Conservation (phyloP, 2,797 vertebrate species). For the Acrocephalus scirpaceus region DNA sequence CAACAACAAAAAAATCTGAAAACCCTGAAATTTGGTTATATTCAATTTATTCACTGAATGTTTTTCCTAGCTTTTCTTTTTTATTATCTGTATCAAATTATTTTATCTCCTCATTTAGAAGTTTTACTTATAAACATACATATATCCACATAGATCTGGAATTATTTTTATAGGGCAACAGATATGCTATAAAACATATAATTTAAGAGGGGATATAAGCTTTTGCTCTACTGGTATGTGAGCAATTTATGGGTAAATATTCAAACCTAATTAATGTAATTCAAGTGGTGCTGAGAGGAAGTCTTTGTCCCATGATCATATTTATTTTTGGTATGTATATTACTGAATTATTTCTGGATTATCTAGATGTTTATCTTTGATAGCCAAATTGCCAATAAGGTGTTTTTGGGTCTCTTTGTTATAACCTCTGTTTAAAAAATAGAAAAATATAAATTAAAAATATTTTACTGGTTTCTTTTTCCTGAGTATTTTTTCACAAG, state of each 20-base stretch:
- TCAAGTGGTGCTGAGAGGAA: not conserved
- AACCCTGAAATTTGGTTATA: not conserved
- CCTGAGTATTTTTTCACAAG: not conserved
- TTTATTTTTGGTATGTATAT: not conserved
- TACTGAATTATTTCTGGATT: not conserved
- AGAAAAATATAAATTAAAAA: not conserved
- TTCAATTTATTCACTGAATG: not conserved
- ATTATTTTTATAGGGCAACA: not conserved
- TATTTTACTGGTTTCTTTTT: not conserved
- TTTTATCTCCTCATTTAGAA: not conserved
- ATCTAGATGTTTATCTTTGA: not conserved
- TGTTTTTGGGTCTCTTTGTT: not conserved
- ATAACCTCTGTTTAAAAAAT: not conserved
- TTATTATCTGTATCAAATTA: not conserved
- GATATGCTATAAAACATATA: not conserved
- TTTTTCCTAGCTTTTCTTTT: not conserved
- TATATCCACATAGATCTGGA: not conserved
- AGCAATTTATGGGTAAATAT: constrained; percentile 1
- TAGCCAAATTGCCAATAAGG: not conserved
- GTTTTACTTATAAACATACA: not conserved
- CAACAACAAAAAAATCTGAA: not conserved
- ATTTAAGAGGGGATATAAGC: not conserved
- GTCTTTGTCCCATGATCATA: not conserved
- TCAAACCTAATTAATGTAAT: not conserved
- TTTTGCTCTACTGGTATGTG: not conserved